Conservation (phyloP, 2,797 vertebrate genomes). For the Gymnoscopelus microlampas region DNA sequence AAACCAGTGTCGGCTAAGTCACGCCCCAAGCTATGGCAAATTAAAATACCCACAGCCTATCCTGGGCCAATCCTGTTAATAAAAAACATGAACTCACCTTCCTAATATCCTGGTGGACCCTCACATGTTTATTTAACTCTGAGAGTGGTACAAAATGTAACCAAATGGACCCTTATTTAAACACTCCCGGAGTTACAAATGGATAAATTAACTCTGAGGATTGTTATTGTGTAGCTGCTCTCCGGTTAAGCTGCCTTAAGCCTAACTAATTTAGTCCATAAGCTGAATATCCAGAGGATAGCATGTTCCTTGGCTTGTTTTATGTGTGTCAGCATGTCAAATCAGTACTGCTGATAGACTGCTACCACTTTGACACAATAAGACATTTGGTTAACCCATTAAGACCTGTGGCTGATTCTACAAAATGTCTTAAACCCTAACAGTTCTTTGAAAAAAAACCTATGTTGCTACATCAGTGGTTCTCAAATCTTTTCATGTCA, state of each 20-base stretch:
- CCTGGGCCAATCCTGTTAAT: conserved; percentile 14
- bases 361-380: conserved; percentile 5
- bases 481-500: too few species aligned
- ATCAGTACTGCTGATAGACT: conserved; percentile 37
- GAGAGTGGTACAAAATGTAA: too few species aligned
- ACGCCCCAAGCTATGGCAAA: conserved; percentile 8
- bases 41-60: conserved; percentile 6
- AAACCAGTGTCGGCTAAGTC: conserved; percentile 1
- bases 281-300: conserved; percentile 23
- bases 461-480: too few species aligned
- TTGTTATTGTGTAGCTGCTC: neutral
- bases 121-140: conserved; percentile 2
- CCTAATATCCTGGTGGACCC: conserved; percentile 11
- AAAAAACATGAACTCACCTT: conserved; percentile 35
- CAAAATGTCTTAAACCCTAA: too few species aligned
- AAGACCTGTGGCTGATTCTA: too few species aligned
- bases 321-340: conserved; percentile 21
- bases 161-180: too few species aligned
- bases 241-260: conserved; percentile 9
- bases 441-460: too few species aligned
- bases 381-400: neutral
- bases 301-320: conserved; percentile 22
- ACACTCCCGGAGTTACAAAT: too few species aligned
- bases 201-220: too few species aligned
- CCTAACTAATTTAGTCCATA: conserved; percentile 19